phyloP scores from a whole-genome alignment of 2,888 invertebrate genomes.

The Idaea dimidiata region DNA sequence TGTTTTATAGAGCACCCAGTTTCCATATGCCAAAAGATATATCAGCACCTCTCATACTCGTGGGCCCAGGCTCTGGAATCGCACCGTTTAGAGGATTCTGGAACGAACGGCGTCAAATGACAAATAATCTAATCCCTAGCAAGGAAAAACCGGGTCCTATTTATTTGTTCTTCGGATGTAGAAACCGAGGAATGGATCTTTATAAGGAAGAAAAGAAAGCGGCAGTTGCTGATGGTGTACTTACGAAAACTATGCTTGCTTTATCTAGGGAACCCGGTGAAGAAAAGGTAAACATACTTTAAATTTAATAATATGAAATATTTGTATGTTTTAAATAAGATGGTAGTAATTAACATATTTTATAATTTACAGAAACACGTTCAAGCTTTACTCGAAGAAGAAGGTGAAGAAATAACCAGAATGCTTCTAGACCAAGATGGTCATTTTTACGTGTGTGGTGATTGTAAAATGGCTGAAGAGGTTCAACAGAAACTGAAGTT shows the following conservation, averaged over 20 bases:
- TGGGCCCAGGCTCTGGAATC: slow-evolving; percentile 96
- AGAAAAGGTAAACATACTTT: slow-evolving; percentile 84
- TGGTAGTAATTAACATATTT: neutral
- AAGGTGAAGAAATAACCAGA: slow-evolving; percentile 87
- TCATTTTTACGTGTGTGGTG: slow-evolving; percentile 97
- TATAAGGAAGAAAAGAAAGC: slow-evolving; percentile 90
- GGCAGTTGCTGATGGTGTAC: slow-evolving; percentile 84
- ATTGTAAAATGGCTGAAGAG: slow-evolving; percentile 98
- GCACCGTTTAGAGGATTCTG: slow-evolving; percentile 97
- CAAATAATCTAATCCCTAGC: slow-evolving; percentile 37
- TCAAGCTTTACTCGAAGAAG: slow-evolving; percentile 90
- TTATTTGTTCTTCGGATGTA: slow-evolving; percentile 94
- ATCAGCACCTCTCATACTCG: slow-evolving; percentile 89
- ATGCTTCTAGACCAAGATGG: slow-evolving; percentile 89
- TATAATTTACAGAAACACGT: slow-evolving; percentile 88
- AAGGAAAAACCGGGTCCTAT: slow-evolving; percentile 68
- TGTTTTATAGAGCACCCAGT: slow-evolving; percentile 85
- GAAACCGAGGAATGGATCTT: slow-evolving; percentile 88
- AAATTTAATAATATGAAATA: neutral
- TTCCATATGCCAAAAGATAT: slow-evolving; percentile 91
- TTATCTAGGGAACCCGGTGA: slow-evolving; percentile 88
- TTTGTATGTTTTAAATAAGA: neutral
- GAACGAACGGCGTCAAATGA: slow-evolving; percentile 85
- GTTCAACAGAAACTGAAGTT: slow-evolving; percentile 93
- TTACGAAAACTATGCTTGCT: slow-evolving; percentile 88